Evolutionary conservation across 2,113 vertebrate genomes (phyloP).

Genomic region (Siniperca knerii): DNA sequence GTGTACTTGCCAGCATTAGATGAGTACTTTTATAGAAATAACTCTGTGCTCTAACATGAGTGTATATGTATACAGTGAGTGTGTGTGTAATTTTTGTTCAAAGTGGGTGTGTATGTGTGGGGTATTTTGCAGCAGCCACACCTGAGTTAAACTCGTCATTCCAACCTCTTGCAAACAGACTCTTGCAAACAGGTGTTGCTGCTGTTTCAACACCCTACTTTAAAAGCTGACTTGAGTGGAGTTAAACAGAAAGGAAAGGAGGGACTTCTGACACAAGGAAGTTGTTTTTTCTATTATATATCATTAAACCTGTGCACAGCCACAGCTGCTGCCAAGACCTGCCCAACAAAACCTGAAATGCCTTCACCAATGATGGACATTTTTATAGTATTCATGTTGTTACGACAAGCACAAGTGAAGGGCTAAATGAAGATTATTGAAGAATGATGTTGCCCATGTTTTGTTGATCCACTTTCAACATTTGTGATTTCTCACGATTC

Average conservation of each 20-base stretch:
- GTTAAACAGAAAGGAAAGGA: slow-evolving; percentile 25
- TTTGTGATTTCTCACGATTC: not conserved
- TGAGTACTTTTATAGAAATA: slow-evolving; percentile 36
- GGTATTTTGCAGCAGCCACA: slow-evolving; percentile 42
- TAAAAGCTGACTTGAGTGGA: slow-evolving; percentile 21
- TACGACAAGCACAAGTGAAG: slow-evolving; percentile 11
- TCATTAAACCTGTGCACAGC: slow-evolving; percentile 27
- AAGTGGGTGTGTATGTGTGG: slow-evolving; percentile 28
- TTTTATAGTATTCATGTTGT: slow-evolving; percentile 18
- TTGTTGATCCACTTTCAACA: not conserved
- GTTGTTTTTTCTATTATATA: slow-evolving; percentile 30
- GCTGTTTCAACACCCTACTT: slow-evolving; percentile 39
- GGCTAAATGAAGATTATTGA: not conserved
- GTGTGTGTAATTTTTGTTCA: slow-evolving; percentile 27
- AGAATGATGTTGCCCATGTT: slow-evolving; percentile 4
- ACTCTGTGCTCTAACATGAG: not conserved
- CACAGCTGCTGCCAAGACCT: slow-evolving; percentile 14
- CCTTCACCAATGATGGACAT: not conserved
- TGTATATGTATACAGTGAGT: not conserved
- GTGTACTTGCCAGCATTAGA: slow-evolving; percentile 1
- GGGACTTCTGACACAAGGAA: not conserved
- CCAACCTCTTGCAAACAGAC: slow-evolving; percentile 34
- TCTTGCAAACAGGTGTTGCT: slow-evolving; percentile 68
- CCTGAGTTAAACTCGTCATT: slow-evolving; percentile 51
- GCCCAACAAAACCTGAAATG: slow-evolving; percentile 22